phyloP scores from a whole-genome alignment of 2,113 vertebrate genomes.

The Dipodomys merriami region DNA sequence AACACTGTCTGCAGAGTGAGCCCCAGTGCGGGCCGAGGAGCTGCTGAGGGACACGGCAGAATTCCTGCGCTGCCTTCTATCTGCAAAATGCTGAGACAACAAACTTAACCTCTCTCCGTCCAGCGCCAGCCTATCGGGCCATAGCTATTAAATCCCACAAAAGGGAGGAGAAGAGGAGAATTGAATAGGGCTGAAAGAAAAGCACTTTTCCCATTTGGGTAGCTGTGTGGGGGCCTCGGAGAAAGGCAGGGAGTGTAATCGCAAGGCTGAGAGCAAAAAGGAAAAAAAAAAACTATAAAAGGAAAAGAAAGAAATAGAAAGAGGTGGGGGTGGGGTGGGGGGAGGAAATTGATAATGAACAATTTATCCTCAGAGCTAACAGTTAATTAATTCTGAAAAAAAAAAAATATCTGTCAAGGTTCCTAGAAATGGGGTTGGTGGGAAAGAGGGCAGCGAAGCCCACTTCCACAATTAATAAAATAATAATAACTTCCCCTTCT shows the following conservation, averaged over 20 bases:
- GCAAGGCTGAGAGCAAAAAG: slow-evolving; percentile 87
- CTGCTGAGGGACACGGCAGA: not conserved
- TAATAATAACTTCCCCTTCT: slow-evolving; percentile 84
- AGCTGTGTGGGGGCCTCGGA: slow-evolving; percentile 86
- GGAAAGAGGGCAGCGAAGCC: slow-evolving; percentile 66
- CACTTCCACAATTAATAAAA: slow-evolving; percentile 89
- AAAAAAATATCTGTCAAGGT: slow-evolving; percentile 86
- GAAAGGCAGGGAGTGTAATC: slow-evolving; percentile 89
- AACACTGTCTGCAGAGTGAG: too few species aligned
- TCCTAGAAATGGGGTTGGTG: slow-evolving; percentile 79
- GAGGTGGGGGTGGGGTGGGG: not conserved
- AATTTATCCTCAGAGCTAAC: slow-evolving; percentile 91
- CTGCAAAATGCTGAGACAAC: slow-evolving; percentile 91
- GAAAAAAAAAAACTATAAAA: slow-evolving; percentile 86
- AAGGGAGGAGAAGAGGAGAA: slow-evolving; percentile 86
- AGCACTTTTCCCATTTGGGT: slow-evolving; percentile 90
- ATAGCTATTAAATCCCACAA: slow-evolving; percentile 90
- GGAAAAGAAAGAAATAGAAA: slow-evolving; percentile 81
- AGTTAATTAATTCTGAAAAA: slow-evolving; percentile 93
- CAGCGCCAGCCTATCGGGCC: slow-evolving; percentile 84
- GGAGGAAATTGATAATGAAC: slow-evolving; percentile 88
- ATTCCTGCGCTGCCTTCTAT: slow-evolving; percentile 80
- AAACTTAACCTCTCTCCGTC: slow-evolving; percentile 90
- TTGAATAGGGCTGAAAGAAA: slow-evolving; percentile 89
- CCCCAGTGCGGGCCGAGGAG: too few species aligned